These are phyloP conservation scores for Hyalella azteca DNA, from an alignment of 2,888 invertebrate species.

Conservation along the genomic window DNA sequence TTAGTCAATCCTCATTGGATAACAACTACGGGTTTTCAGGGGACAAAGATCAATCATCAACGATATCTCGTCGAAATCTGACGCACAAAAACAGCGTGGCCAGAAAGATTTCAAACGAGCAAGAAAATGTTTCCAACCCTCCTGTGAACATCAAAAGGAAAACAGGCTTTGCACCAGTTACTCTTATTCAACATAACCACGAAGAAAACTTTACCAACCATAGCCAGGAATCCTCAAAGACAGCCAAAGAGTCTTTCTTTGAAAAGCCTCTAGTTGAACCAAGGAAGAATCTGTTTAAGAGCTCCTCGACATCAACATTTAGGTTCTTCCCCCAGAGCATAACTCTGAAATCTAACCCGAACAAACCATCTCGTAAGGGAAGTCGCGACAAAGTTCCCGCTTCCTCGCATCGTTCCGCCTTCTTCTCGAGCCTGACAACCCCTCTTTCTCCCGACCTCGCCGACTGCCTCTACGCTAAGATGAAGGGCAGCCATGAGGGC, in stretches of 20 bases:
- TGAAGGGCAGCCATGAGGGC: slow-evolving; percentile 51
- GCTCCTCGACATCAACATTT: slow-evolving; percentile 6
- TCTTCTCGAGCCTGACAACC: not conserved
- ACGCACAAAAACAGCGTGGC: slow-evolving; percentile 10
- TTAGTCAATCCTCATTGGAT: no score
- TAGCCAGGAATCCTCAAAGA: not conserved
- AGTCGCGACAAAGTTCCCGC: not conserved
- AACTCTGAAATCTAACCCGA: not conserved
- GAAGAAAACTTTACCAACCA: not conserved
- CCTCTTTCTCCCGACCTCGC: slow-evolving; percentile 1
- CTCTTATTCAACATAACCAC: not conserved
- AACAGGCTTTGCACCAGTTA: not conserved
- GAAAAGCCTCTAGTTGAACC: not conserved
- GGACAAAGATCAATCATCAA: not conserved
- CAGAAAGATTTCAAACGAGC: not conserved
- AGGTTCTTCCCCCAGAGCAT: slow-evolving; percentile 18
- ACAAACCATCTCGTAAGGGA: not conserved
- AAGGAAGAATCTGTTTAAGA: not conserved
- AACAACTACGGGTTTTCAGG: no score
- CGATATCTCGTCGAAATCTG: not conserved
- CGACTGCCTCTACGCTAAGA: slow-evolving; percentile 36
- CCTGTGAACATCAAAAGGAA: not conserved
- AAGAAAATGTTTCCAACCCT: slow-evolving; percentile 1
- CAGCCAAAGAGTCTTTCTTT: not conserved
- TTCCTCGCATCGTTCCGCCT: not conserved